Percentiles rank a stretch among this genome's conserved stretches.
These are phyloP conservation scores for Probosciger aterrimus DNA, from an alignment of 2,113 vertebrate genomes.

Conservation along the genomic window DNA sequence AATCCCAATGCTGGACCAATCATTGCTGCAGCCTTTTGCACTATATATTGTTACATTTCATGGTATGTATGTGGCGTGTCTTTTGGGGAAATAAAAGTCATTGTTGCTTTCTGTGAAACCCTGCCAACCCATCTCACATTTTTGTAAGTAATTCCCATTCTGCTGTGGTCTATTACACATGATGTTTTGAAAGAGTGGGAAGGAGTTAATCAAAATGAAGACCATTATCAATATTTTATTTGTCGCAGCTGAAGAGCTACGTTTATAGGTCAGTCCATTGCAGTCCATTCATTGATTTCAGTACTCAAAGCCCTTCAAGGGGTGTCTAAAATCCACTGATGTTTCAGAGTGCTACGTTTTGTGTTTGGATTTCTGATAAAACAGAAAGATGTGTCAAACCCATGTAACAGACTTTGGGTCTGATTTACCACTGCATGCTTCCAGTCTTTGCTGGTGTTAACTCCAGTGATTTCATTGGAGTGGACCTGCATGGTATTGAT, in stretches of 20 bases:
- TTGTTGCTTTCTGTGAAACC: conserved; percentile 13
- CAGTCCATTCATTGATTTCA: conserved; percentile 42
- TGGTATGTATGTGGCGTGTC: neutral
- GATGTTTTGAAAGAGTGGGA: conserved; percentile 13
- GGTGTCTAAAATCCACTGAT: conserved; percentile 15
- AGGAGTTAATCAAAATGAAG: conserved; percentile 52
- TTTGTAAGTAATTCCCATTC: conserved; percentile 37
- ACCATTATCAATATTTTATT: conserved; percentile 65
- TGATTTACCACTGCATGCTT: conserved; percentile 32
- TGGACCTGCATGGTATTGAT: conserved; percentile 9
- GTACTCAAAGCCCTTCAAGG: conserved; percentile 11
- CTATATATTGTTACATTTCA: neutral
- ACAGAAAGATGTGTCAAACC: conserved; percentile 30
- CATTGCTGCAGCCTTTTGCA: neutral
- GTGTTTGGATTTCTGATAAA: conserved; percentile 51
- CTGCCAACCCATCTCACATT: neutral
- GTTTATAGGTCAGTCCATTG: conserved; percentile 38
- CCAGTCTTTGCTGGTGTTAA: neutral
- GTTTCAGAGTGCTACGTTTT: conserved; percentile 24
- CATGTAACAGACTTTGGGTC: neutral
- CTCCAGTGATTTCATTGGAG: neutral
- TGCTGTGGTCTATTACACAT: neutral
- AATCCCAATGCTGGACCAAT: neutral
- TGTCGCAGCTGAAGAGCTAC: conserved; percentile 51
- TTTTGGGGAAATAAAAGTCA: neutral